Base-by-base conservation (phyloP, 2,888 invertebrate species). In the Pedicia rivosa region DNA sequence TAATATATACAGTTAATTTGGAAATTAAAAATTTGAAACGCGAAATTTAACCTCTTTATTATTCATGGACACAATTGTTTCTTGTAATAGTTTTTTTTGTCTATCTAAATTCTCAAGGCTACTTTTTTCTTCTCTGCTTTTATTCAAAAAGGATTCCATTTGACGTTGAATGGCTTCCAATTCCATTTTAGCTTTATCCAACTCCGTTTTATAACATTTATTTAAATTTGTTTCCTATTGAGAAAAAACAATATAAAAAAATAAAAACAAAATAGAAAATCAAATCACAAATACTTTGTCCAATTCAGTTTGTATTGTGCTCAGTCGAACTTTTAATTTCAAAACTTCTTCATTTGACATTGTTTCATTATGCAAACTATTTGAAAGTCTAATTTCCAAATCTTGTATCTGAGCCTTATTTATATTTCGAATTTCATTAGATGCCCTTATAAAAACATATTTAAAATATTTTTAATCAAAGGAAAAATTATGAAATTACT, bases 41-140 rank as follows among this genome's bases (percentile, higher is more conserved):
- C n/a, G n/a, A n/a, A n/a, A n/a, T n/a, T 59, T 57, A 56, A 78
- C 78, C 56, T 73, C 72, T 56, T 63, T 69, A 42, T 66, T 67
- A 37, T 67, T 1, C 70, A 57, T 12, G 70, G 70, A 17, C 67
- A 63, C n/a, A 2, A 63, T 48, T 12, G 63, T 61, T 17, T 66
- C 59, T 43, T 72, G 66, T 9, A 72, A 52, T 4, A 68, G 64
- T 14, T 57, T 55, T 37, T 73, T 63, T 45, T 73, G 72, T 2
- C 63, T 55, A 46, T 76, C 72, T 16, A 76, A 50, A 32, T 59
- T 53, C 27, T 57, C 56, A 10, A 62, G 63, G 33, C 65, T 59
- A 28, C 51, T 50, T 28, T 58, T 59, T 48, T 70, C 70, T 46
- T 70, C 68, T 40, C 64, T 65, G 17, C 68, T 52, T 45, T 64